Base-by-base conservation (phyloP, 2,113 vertebrate genomes). In the Atherinomorus stipes region DNA sequence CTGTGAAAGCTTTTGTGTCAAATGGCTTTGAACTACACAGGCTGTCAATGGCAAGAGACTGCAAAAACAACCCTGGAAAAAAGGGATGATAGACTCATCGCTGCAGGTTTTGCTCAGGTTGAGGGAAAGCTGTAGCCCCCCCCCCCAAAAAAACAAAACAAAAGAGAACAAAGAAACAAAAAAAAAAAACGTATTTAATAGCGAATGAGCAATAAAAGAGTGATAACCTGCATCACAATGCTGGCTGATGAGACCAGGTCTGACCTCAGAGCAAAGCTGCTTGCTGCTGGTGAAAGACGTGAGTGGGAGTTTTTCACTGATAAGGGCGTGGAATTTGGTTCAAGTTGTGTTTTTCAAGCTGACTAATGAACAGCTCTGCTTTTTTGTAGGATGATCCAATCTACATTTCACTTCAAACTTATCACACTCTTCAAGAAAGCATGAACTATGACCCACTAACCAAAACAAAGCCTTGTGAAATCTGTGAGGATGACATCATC, bases 171-270 rank as follows among this genome's bases (percentile, higher is more conserved):
- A 64, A 78, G 60, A 51, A 74, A 37, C 53, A 64, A 77, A 66
- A 47, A 73, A 34, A 71, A 69, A 78, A 80, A 57, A 45, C 65
- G 53, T 49, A 52, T 18, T 47, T 89, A 76, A 91, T 31, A 45
- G 53, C 74, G 85, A 90, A 92, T 85, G 80, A 89, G 69, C 66
- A 81, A 83, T 78, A 80, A 83, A 88, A 88, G 44, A 70, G 42
- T 68, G 77, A 80, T 83, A 85, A 86, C 72, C 84, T 67, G 42
- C 50, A 63, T 67, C 77, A 80, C 56, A 65, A 71, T 0, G 11
- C 10, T 4, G 11, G 28, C 75, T 82, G 88, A 92, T 86, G 68
- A 90, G 80, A 90, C 89, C 69, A 78, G 67, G 45, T 28, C 31
- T 40, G 64, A 80, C 76, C 81, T 65, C 58, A 82, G 64, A 80